Evolutionary conservation across 2,113 vertebrate species (phyloP).

Genomic region (Chrysochloris asiatica): DNA sequence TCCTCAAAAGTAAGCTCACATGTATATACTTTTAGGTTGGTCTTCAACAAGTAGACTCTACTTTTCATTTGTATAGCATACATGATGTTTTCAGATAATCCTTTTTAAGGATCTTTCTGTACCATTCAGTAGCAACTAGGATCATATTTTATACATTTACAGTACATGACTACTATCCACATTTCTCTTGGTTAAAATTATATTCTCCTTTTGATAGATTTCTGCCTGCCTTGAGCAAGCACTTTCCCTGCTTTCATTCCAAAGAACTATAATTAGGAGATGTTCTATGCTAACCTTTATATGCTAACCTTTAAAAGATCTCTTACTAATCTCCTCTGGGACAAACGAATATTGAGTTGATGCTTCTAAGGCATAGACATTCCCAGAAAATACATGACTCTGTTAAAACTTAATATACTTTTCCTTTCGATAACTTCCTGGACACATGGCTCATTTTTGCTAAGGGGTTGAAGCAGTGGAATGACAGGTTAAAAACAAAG

Average conservation of each 20-base stretch:
- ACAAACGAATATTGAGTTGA: conserved; percentile 14
- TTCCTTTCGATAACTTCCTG: neutral
- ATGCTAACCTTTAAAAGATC: conserved; percentile 18
- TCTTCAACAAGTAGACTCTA: neutral
- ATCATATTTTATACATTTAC: neutral
- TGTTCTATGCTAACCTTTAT: conserved; percentile 12
- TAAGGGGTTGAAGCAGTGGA: neutral
- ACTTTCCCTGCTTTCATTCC: conserved; percentile 20
- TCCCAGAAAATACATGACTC: neutral
- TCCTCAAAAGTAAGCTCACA: neutral
- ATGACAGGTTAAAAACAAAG: neutral
- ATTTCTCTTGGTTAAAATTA: conserved; percentile 52
- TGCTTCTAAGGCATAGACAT: conserved; percentile 18
- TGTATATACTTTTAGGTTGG: neutral
- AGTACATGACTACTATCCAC: neutral
- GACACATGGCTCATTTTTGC: neutral
- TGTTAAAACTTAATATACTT: conserved; percentile 4
- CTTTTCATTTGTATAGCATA: conserved; percentile 19
- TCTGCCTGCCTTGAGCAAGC: neutral
- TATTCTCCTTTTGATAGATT: conserved; percentile 15
- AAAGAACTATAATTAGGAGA: conserved; percentile 34
- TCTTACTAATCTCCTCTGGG: neutral
- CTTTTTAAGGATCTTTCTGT: neutral
- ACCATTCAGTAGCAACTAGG: neutral
- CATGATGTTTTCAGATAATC: neutral